These are phyloP conservation scores for Dunckerocampus dactyliophorus DNA, from an alignment of 2,113 vertebrate species.

Conservation along the genomic window DNA sequence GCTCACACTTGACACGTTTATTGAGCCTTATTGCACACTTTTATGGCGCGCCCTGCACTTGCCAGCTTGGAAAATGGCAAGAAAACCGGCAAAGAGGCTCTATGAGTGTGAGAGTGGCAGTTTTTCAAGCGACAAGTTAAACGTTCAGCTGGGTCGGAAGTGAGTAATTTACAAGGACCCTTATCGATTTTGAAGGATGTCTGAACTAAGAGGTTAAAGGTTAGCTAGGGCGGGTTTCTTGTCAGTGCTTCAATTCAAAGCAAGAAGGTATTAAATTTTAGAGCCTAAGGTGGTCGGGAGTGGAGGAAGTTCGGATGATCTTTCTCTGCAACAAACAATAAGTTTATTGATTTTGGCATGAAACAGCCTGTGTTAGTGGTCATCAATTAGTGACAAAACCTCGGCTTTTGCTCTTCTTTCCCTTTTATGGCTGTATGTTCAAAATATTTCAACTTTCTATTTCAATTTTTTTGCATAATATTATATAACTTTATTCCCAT, in stretches of 20 bases:
- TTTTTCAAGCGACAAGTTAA: slow-evolving; percentile 5
- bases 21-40: slow-evolving; percentile 26
- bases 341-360: background rate
- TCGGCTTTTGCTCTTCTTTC: too few relatives aligned
- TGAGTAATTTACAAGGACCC: background rate
- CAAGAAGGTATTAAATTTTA: too few relatives aligned
- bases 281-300: too few relatives aligned
- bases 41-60: slow-evolving; percentile 12
- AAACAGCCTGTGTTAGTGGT: background rate
- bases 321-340: background rate
- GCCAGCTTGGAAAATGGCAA: slow-evolving; percentile 37
- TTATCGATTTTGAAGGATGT: background rate
- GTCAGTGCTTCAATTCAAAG: too few relatives aligned
- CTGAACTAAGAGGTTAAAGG: background rate
- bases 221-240: too few relatives aligned
- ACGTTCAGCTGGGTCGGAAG: background rate
- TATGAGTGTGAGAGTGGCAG: slow-evolving; percentile 3
- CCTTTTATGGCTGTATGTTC: too few relatives aligned
- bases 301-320: background rate
- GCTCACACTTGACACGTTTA: slow-evolving; percentile 54
- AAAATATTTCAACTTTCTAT: too few relatives aligned
- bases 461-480: too few relatives aligned
- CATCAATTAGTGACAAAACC: background rate
- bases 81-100: slow-evolving; percentile 28
- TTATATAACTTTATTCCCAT: too few relatives aligned